phyloP scores from a whole-genome alignment of 2,888 invertebrate species.

The Phaonia tiefii region DNA sequence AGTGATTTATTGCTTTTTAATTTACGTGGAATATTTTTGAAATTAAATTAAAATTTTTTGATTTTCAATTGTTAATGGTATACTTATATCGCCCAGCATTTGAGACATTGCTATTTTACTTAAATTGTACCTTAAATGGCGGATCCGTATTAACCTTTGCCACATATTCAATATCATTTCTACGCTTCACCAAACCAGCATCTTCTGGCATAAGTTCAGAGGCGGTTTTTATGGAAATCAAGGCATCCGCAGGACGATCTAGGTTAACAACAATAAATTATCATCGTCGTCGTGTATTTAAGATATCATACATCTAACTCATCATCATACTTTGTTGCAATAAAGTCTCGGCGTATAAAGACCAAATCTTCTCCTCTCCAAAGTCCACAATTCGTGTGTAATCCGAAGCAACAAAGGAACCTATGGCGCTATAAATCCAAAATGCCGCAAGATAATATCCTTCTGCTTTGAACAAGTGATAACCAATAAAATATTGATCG shows the following conservation, averaged over 20 bases:
- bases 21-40: too few species aligned
- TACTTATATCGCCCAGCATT: too few species aligned
- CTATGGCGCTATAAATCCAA: constrained; percentile 72
- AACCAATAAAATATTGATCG: constrained; percentile 73
- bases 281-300: too few species aligned
- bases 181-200: constrained; percentile 66
- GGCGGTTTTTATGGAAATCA: constrained; percentile 68
- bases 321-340: constrained; percentile 70
- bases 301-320: constrained; percentile 60
- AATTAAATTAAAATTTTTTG: too few species aligned
- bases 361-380: constrained; percentile 64
- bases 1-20: too few species aligned
- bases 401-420: constrained; percentile 49
- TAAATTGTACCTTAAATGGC: constrained; percentile 50
- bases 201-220: constrained; percentile 61
- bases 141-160: neutral
- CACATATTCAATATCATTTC: constrained; percentile 67
- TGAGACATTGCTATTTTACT: neutral
- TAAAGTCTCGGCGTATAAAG: constrained; percentile 71
- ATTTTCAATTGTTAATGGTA: too few species aligned
- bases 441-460: constrained; percentile 68
- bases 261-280: neutral
- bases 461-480: constrained; percentile 67
- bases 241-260: constrained; percentile 67
- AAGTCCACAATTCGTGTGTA: constrained; percentile 40